Evolutionary conservation across 2,113 vertebrate genomes (phyloP).

Genomic region (Dasyprocta punctata): DNA sequence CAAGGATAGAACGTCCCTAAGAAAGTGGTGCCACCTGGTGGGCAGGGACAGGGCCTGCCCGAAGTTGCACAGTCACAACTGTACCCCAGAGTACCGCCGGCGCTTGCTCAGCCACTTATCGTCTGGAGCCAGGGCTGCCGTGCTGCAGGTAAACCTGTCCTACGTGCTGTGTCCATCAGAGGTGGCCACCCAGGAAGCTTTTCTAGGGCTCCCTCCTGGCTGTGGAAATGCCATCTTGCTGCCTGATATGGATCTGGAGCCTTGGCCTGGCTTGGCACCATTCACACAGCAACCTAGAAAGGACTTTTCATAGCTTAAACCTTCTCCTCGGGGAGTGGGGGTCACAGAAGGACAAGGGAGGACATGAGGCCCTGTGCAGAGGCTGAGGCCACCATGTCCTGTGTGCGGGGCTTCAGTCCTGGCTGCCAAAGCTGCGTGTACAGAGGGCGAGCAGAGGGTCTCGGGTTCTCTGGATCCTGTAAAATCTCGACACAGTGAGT

Average conservation of each 20-base stretch:
- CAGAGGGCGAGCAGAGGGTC: background rate
- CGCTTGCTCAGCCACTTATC: background rate
- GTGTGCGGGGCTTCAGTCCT: background rate
- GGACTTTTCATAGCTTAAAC: background rate
- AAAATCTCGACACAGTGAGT: background rate
- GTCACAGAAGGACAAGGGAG: too few species aligned
- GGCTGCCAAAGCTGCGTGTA: background rate
- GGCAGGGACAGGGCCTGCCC: background rate
- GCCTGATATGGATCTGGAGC: background rate
- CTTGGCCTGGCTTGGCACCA: too few species aligned
- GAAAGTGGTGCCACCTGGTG: background rate
- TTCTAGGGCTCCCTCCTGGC: background rate
- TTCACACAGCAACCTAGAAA: background rate
- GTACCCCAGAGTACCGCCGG: too few species aligned
- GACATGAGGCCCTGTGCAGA: rapidly evolving
- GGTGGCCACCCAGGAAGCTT: background rate
- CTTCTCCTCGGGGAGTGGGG: background rate
- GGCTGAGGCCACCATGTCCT: too few species aligned
- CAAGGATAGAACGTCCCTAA: background rate
- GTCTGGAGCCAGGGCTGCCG: background rate
- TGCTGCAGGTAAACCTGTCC: background rate
- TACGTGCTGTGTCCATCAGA: background rate
- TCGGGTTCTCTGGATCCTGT: background rate
- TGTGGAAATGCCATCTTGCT: background rate
- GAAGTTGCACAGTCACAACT: background rate